A percentile compares a stretch with the other conserved stretches of the same genome.
These are phyloP conservation scores for Mionectes macconnelli DNA, from an alignment of 2,113 vertebrate genomes.

Conservation along the genomic window DNA sequence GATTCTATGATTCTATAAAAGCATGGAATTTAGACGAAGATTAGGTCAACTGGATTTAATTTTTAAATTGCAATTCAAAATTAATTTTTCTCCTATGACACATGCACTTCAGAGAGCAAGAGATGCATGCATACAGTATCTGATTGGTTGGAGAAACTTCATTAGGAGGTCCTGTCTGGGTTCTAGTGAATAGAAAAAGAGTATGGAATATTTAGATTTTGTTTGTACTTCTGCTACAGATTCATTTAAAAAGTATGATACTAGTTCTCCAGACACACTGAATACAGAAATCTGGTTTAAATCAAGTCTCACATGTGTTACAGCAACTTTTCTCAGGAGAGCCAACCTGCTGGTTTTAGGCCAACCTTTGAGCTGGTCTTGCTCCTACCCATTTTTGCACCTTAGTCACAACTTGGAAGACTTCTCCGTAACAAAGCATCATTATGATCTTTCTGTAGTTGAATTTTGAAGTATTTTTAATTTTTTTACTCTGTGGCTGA, in stretches of 20 bases:
- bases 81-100: background rate
- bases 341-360: background rate
- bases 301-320: background rate
- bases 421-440: background rate
- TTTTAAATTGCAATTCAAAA: background rate
- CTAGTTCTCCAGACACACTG: background rate
- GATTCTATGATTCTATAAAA: background rate
- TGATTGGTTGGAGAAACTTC: background rate
- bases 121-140: background rate
- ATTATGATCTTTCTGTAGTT: background rate
- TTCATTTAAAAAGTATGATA: background rate
- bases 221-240: background rate
- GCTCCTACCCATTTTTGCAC: background rate
- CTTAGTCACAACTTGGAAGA: background rate
- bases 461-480: background rate
- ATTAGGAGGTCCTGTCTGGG: background rate
- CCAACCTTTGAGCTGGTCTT: background rate
- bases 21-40: background rate
- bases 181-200: background rate
- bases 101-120: background rate
- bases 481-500: background rate
- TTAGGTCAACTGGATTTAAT: background rate
- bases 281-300: constrained; percentile 6
- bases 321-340: background rate
- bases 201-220: background rate